A percentile compares a stretch with the other conserved stretches of the same genome.
Conservation (phyloP, 2,113 vertebrate genomes). For the Protomyctophum bolini region DNA sequence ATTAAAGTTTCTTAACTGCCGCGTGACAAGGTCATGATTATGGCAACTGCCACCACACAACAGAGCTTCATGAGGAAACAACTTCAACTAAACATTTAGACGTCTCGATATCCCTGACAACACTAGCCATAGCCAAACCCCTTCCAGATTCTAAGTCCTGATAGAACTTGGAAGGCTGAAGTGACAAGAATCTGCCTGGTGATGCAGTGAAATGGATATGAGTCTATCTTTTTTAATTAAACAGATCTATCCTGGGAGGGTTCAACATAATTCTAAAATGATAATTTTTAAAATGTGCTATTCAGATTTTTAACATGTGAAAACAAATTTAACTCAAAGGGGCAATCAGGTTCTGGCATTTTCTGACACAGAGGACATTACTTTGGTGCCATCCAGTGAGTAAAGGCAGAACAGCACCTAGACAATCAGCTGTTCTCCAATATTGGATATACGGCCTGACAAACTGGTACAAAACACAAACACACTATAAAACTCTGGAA, state of each 20-base stretch:
- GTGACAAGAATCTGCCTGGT: constrained; percentile 12
- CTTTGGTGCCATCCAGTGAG: constrained; percentile 54
- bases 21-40: constrained; percentile 46
- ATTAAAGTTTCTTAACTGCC: constrained; percentile 44
- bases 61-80: constrained; percentile 43
- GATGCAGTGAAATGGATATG: not conserved
- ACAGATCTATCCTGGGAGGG: not conserved
- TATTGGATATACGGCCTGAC: constrained; percentile 16
- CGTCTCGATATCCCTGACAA: constrained; percentile 48
- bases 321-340: constrained; percentile 46
- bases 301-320: constrained; percentile 42
- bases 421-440: constrained; percentile 34
- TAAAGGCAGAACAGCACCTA: constrained; percentile 36
- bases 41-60: constrained; percentile 41
- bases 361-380: constrained; percentile 19
- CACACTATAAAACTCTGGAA: constrained; percentile 26
- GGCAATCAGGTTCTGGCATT: constrained; percentile 23
- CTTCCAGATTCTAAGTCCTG: constrained; percentile 21
- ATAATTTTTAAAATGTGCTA: constrained; percentile 3
- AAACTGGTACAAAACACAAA: constrained; percentile 2
- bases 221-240: constrained; percentile 1
- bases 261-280: constrained; percentile 4
- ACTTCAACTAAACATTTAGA: constrained; percentile 42
- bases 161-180: constrained; percentile 37
- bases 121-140: constrained; percentile 25